phyloP scores from a whole-genome alignment of 2,113 vertebrate genomes.

The Puffinus mauretanicus region DNA sequence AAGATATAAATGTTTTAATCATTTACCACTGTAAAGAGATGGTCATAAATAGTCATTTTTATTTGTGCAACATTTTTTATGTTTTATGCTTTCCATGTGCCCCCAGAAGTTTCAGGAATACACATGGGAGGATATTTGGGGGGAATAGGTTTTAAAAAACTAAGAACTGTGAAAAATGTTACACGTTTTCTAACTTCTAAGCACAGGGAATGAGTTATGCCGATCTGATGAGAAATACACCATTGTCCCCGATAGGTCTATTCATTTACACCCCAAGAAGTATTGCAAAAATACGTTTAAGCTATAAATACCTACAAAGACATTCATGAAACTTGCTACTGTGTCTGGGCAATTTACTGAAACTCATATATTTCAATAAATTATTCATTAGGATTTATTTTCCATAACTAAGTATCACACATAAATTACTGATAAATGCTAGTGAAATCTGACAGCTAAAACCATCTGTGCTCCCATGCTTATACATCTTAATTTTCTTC shows the following conservation, averaged over 20 bases:
- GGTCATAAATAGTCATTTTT: neutral
- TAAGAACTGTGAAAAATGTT: neutral
- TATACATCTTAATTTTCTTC: slow-evolving; percentile 38
- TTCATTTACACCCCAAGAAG: neutral
- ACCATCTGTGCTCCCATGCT: slow-evolving; percentile 41
- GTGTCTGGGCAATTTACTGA: neutral
- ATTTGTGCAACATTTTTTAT: neutral
- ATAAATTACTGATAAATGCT: slow-evolving; percentile 42
- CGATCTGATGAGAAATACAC: neutral
- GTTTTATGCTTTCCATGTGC: neutral
- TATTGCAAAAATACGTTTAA: neutral
- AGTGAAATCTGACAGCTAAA: slow-evolving; percentile 49
- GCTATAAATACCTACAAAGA: neutral
- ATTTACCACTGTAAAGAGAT: neutral
- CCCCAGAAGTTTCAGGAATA: neutral
- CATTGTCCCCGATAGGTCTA: neutral
- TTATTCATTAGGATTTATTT: slow-evolving; percentile 56
- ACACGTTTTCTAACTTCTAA: neutral
- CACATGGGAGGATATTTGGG: fast-evolving
- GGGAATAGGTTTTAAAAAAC: neutral
- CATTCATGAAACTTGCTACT: neutral
- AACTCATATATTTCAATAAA: slow-evolving; percentile 38
- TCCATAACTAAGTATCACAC: slow-evolving; percentile 32
- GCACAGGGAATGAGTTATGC: neutral
- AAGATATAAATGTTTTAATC: neutral